Evolutionary conservation across 2,113 vertebrate species (phyloP).

Genomic region (Toxostoma redivivum): DNA sequence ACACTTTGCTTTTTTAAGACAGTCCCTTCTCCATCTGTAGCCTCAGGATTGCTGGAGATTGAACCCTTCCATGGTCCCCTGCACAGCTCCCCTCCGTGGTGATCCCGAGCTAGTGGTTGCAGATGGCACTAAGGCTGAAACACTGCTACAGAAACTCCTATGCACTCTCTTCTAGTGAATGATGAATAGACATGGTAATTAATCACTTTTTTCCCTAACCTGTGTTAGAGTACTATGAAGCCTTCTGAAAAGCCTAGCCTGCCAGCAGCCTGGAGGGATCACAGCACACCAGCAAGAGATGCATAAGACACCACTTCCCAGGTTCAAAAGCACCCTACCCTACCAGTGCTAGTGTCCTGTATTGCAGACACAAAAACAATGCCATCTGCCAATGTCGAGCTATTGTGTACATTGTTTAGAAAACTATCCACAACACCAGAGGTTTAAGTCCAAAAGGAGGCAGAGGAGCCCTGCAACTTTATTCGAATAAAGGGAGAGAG

Average conservation of each 20-base stretch:
- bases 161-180: background rate
- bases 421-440: background rate
- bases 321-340: background rate
- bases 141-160: background rate
- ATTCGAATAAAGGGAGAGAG: too few species aligned
- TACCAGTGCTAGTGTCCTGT: background rate
- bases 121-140: background rate
- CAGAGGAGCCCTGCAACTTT: too few species aligned
- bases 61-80: background rate
- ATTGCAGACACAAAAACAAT: background rate
- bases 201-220: background rate
- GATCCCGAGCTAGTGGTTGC: background rate
- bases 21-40: background rate
- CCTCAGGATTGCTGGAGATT: background rate
- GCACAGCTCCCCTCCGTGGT: background rate
- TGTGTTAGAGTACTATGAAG: background rate
- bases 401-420: background rate
- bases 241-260: background rate
- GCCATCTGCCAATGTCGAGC: background rate
- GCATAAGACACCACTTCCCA: background rate
- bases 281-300: background rate
- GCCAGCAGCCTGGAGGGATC: background rate
- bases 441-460: background rate
- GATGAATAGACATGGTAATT: background rate
- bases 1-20: background rate